Conservation (phyloP, 2,888 invertebrate species). For the Seira ritae region DNA sequence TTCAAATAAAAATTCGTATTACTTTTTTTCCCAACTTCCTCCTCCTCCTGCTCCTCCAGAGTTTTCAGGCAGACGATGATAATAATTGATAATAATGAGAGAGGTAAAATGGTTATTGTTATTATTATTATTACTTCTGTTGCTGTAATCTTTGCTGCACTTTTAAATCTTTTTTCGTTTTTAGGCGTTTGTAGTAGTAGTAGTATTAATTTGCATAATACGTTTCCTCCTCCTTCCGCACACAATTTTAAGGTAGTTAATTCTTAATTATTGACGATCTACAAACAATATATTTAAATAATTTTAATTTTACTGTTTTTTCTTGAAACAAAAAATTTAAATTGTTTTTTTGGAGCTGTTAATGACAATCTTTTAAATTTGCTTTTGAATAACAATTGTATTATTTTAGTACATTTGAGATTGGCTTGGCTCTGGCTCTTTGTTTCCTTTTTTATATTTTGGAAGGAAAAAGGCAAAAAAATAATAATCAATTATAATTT, state of each 20-base stretch:
- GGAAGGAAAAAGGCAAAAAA: not conserved
- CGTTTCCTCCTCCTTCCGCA: not conserved
- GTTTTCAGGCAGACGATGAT: too few relatives aligned
- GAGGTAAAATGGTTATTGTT: slow-evolving; percentile 22
- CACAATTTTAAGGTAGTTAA: not conserved
- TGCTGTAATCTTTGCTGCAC: slow-evolving; percentile 3
- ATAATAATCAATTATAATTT: too few relatives aligned
- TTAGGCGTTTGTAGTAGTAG: slow-evolving; percentile 20
- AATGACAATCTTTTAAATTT: not conserved
- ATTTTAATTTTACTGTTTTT: not conserved
- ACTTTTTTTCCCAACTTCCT: slow-evolving; percentile 24
- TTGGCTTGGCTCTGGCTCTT: too few relatives aligned
- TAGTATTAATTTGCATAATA: slow-evolving; percentile 23
- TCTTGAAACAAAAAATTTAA: slow-evolving; percentile 6
- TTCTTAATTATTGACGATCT: too few relatives aligned
- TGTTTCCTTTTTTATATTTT: too few relatives aligned
- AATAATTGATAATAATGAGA: too few relatives aligned
- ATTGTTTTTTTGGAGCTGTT: not conserved
- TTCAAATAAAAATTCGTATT: slow-evolving; percentile 66
- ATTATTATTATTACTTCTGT: too few relatives aligned
- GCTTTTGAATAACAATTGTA: too few relatives aligned
- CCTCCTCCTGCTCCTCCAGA: too few relatives aligned
- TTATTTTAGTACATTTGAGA: slow-evolving; percentile 16
- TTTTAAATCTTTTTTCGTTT: not conserved
- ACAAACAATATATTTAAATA: too few relatives aligned